Evolutionary conservation across 2,113 vertebrate genomes (phyloP).

Genomic region (Rhynchopsitta pachyrhyncha): DNA sequence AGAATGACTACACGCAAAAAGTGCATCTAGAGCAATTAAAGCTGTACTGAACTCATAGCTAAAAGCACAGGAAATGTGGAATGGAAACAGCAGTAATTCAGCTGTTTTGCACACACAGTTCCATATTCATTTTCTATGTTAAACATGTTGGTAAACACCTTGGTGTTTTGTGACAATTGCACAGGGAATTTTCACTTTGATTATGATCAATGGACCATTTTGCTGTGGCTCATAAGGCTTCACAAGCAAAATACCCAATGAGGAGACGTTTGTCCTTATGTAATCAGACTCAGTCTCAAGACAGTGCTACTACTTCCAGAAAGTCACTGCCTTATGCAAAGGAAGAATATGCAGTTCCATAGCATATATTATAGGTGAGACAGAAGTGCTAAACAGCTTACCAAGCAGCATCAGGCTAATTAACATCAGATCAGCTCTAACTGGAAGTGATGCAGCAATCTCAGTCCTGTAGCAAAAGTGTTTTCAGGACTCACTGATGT

Average conservation of each 20-base stretch:
- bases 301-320: background rate
- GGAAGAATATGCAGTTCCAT: background rate
- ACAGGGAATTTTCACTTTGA: background rate
- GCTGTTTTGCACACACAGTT: background rate
- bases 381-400: conserved; percentile 61
- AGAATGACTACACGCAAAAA: background rate
- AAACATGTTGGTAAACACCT: background rate
- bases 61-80: background rate
- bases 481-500: conserved; percentile 31
- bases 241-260: background rate
- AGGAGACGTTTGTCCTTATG: background rate
- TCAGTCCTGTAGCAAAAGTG: background rate
- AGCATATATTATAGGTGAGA: conserved; percentile 21
- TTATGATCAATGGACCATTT: background rate
- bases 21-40: background rate
- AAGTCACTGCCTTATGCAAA: background rate
- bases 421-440: conserved; percentile 65
- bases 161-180: background rate
- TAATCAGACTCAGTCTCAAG: background rate
- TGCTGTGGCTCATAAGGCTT: background rate
- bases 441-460: conserved; percentile 49
- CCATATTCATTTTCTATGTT: background rate
- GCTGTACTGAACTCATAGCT: background rate
- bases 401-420: conserved; percentile 61
- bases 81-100: background rate